A percentile compares a stretch with the other conserved stretches of the same genome.
phyloP scores from a whole-genome alignment of 2,888 invertebrate genomes.

The Scrobipalpa costella region DNA sequence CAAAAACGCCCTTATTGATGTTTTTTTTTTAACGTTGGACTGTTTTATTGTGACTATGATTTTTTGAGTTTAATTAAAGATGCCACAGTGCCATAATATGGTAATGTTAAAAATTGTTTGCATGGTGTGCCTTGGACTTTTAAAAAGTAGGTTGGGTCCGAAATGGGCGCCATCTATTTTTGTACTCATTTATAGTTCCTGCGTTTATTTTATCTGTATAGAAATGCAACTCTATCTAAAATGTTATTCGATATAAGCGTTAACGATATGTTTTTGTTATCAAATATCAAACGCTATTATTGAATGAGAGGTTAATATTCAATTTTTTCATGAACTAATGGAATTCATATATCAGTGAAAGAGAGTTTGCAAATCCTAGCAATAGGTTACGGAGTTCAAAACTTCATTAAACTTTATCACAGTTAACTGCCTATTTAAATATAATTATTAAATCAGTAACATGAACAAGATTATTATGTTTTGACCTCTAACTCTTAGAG shows the following conservation, averaged over 20 bases:
- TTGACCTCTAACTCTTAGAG: no score
- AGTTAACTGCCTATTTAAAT: no score
- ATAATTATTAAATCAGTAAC: no score
- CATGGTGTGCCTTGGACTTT: slow-evolving; percentile 22
- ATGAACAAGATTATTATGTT: no score
- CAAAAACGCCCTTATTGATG: no score
- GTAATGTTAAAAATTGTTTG: slow-evolving; percentile 37
- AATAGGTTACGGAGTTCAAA: no score
- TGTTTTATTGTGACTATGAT: slow-evolving; percentile 46
- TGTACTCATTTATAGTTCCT: slow-evolving; percentile 24
- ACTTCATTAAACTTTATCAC: no score
- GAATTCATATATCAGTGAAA: no score
- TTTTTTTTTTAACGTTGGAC: slow-evolving; percentile 27
- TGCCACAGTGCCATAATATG: slow-evolving; percentile 57
- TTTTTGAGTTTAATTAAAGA: slow-evolving; percentile 44
- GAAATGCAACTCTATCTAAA: not conserved
- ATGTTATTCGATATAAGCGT: not conserved
- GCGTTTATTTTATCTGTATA: not conserved
- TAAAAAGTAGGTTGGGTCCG: not conserved
- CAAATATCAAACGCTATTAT: not conserved
- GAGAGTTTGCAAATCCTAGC: no score
- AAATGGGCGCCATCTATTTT: slow-evolving; percentile 4
- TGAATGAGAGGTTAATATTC: not conserved
- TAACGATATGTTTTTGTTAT: not conserved
- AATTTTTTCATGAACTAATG: no score